These are phyloP conservation scores for Isichthys henryi DNA, from an alignment of 2,113 vertebrate genomes.

Conservation along the genomic window DNA sequence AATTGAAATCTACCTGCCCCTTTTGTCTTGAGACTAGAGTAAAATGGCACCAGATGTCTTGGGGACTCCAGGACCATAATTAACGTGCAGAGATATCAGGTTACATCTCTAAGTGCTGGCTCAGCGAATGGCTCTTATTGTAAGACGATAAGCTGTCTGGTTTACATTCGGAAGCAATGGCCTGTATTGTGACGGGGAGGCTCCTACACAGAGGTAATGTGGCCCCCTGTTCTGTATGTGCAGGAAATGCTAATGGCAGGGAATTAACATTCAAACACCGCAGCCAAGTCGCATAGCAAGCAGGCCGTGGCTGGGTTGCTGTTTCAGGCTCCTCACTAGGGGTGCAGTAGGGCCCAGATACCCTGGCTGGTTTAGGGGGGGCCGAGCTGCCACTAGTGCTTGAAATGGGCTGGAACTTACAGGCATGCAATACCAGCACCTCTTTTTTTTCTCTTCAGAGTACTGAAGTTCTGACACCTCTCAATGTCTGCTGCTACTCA, in stretches of 20 bases:
- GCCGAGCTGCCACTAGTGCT: background rate
- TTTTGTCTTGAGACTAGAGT: background rate
- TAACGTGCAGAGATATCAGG: background rate
- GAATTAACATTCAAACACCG: conserved; percentile 45
- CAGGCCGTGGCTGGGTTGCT: background rate
- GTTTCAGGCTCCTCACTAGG: background rate
- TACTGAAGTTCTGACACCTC: no score
- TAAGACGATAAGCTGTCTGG: background rate
- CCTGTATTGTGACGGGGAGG: background rate
- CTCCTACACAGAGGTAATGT: background rate
- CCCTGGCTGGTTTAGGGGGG: background rate
- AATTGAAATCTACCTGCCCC: background rate
- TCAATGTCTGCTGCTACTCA: no score
- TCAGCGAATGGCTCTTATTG: background rate
- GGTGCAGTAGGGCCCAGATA: background rate
- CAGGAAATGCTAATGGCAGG: conserved; percentile 10
- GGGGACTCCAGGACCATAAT: background rate
- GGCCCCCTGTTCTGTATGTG: background rate
- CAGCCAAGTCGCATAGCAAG: conserved; percentile 11
- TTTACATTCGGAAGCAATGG: background rate
- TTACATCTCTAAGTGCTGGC: background rate
- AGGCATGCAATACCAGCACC: background rate
- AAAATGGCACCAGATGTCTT: background rate
- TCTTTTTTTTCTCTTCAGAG: background rate
- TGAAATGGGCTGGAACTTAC: background rate